A percentile compares a stretch with the other conserved stretches of the same genome.
Evolutionary conservation across 2,888 invertebrate species (phyloP).

Genomic region (Dasysyrphus tricinctus): DNA sequence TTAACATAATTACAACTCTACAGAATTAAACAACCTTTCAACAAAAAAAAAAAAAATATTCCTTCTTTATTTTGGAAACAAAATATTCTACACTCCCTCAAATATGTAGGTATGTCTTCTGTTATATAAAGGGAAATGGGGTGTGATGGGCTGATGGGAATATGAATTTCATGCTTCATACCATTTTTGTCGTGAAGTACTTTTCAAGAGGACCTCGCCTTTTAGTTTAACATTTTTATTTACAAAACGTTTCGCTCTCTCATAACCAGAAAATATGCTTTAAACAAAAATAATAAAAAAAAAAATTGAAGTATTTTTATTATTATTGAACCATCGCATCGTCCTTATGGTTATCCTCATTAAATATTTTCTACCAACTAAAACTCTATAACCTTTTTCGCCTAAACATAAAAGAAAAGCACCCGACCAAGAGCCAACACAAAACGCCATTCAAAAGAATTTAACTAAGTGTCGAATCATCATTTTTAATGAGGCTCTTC

Average conservation of each 20-base stretch:
- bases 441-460: conserved; percentile 69
- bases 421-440: conserved; percentile 36
- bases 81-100: background rate
- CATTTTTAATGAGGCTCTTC: conserved; percentile 74
- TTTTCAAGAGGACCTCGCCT: conserved; percentile 29
- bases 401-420: conserved; percentile 42
- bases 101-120: too few species aligned
- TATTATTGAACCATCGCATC: conserved; percentile 72
- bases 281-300: background rate
- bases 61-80: conserved; percentile 3
- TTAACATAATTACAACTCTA: conserved; percentile 16
- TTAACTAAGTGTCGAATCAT: conserved; percentile 75
- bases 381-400: conserved; percentile 35
- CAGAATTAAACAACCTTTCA: background rate
- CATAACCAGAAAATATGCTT: background rate
- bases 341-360: conserved; percentile 59
- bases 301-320: conserved; percentile 51
- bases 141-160: background rate
- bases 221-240: conserved; percentile 36
- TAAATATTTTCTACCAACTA: conserved; percentile 28
- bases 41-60: background rate
- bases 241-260: conserved; percentile 25
- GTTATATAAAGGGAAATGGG: background rate
- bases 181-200: conserved; percentile 7
- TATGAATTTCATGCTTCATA: conserved; percentile 35